phyloP scores from a whole-genome alignment of 2,888 invertebrate species.

The Lasioglossum leucozonium region DNA sequence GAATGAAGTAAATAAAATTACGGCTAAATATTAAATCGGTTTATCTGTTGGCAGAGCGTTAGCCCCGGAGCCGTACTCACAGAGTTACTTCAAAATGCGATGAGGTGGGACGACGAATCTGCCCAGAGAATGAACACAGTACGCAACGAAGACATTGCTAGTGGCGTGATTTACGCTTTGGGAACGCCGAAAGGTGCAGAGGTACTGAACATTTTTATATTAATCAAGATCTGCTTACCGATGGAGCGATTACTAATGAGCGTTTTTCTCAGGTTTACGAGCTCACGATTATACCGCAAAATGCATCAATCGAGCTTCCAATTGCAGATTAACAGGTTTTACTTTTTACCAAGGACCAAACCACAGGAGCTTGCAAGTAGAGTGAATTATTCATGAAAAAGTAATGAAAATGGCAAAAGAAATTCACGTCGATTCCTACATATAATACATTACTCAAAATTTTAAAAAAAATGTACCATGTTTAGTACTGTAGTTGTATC shows the following conservation, averaged over 20 bases:
- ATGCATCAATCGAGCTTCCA: not conserved
- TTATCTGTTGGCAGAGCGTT: constrained; percentile 74
- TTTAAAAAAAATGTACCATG: not conserved
- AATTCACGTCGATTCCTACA: too few relatives aligned
- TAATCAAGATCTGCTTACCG: not conserved
- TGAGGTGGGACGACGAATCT: too few relatives aligned
- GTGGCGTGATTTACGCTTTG: not conserved
- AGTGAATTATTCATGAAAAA: too few relatives aligned
- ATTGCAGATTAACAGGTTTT: not conserved
- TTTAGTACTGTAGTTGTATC: too few relatives aligned
- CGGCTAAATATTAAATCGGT: not conserved
- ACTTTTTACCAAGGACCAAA: not conserved
- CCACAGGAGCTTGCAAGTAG: not conserved
- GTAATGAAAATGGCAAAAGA: too few relatives aligned
- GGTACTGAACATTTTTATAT: not conserved
- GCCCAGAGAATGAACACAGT: too few relatives aligned
- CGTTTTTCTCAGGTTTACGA: not conserved
- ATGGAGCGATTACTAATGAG: not conserved
- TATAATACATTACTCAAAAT: too few relatives aligned
- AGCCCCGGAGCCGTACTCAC: constrained; percentile 81
- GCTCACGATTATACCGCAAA: not conserved
- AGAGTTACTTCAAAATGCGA: too few relatives aligned
- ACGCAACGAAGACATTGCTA: not conserved
- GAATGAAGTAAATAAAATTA: too few relatives aligned
- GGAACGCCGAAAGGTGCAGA: not conserved